phyloP scores from a whole-genome alignment of 2,113 vertebrate genomes.

The Ibidorhyncha struthersii region DNA sequence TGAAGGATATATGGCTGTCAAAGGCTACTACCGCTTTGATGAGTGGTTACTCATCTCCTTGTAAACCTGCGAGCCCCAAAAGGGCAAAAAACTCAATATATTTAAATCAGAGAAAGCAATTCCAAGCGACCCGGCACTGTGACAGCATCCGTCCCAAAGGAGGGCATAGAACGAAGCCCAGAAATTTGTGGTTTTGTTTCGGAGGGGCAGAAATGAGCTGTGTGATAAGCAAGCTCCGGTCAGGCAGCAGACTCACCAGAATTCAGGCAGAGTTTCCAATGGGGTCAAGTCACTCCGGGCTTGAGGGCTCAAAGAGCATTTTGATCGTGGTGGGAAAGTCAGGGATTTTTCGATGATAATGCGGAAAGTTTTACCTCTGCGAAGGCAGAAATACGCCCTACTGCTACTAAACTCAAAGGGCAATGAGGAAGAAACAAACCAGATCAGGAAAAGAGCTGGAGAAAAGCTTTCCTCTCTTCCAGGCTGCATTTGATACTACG shows the following conservation, averaged over 20 bases:
- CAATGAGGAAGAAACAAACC: not conserved
- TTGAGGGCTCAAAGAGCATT: not conserved
- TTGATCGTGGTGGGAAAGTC: not conserved
- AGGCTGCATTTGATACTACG: not conserved
- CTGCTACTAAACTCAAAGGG: not conserved
- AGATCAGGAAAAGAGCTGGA: not conserved
- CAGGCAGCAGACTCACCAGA: not conserved
- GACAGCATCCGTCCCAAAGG: not conserved
- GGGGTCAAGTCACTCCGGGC: not conserved
- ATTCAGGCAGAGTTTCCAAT: not conserved
- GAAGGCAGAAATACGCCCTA: not conserved
- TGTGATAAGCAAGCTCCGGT: not conserved
- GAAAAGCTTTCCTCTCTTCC: not conserved
- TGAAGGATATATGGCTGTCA: not conserved
- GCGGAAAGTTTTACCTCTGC: not conserved
- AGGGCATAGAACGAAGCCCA: fast-evolving
- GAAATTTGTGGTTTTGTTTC: not conserved
- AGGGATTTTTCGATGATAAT: not conserved
- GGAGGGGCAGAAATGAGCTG: not conserved
- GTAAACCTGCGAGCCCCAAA: not conserved
- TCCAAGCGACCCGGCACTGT: not conserved
- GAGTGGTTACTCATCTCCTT: not conserved
- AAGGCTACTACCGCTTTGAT: not conserved
- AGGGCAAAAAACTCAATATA: not conserved
- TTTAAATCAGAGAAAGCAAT: not conserved